These are phyloP conservation scores for Chaetodon trifascialis DNA, from an alignment of 2,113 vertebrate genomes.

Conservation along the genomic window DNA sequence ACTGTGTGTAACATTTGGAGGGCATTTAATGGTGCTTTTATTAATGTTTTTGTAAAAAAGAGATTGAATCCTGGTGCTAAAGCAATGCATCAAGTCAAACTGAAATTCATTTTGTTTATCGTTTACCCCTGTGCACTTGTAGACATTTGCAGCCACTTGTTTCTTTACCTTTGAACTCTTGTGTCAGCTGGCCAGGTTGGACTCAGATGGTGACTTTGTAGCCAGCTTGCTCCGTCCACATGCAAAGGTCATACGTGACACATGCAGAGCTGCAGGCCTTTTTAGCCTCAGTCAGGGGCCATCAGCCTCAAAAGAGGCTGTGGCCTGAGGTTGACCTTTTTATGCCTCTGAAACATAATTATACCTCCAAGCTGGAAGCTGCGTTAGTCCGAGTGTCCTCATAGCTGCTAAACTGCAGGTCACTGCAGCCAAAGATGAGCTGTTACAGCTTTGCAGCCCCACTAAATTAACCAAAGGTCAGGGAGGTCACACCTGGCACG, in stretches of 20 bases:
- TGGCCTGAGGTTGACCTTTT: slow-evolving; percentile 59
- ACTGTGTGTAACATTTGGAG: neutral
- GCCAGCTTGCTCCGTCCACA: slow-evolving; percentile 22
- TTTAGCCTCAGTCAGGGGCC: slow-evolving; percentile 58
- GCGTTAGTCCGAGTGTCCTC: neutral
- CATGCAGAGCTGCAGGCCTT: slow-evolving; percentile 24
- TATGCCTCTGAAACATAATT: slow-evolving; percentile 19
- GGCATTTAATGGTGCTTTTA: neutral
- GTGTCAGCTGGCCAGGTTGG: slow-evolving; percentile 5
- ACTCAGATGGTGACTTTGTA: slow-evolving; percentile 48
- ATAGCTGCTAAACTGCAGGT: slow-evolving; percentile 37
- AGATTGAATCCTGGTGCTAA: neutral
- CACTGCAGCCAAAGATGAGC: slow-evolving; percentile 54
- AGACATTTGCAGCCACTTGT: neutral
- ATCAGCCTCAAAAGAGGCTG: slow-evolving; percentile 62
- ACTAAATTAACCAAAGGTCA: slow-evolving; percentile 59
- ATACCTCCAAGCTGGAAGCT: slow-evolving; percentile 35
- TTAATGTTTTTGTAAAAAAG: neutral
- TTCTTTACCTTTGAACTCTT: slow-evolving; percentile 37
- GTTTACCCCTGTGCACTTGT: neutral
- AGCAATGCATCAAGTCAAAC: neutral
- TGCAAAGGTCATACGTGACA: slow-evolving; percentile 57
- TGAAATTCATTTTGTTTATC: neutral
- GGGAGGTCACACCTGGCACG: slow-evolving; percentile 54
- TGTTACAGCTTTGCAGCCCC: slow-evolving; percentile 38